Base-by-base conservation (phyloP, 2,888 invertebrate genomes). In the Amblyjoppa proteus region DNA sequence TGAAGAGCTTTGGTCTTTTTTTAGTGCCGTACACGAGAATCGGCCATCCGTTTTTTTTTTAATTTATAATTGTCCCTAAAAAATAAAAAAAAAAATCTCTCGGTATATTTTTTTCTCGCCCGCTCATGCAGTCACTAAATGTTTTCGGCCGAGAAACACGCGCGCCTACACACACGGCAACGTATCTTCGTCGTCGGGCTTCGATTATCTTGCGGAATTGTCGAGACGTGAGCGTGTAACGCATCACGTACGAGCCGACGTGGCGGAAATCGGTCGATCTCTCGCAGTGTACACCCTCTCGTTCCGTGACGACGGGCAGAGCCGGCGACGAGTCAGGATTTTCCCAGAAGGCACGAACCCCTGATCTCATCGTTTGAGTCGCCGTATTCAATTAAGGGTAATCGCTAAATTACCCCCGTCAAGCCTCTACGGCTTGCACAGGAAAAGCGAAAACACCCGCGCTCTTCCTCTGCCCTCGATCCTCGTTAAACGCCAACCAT, bases 341-440 rank as follows among this genome's bases (percentile, higher is more conserved):
- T 85, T 88, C 84, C 87, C 88, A 83, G 86, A 88, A 88, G 86
- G 85, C 89, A 89, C 88, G 89, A 89, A 76, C 53, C 41, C 68
- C 75, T 83, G 75, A 69, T 82, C 83, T 83, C 83, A 76, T 87
- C 88, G 84, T 87, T 91, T 91, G 91, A 91, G 91, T 91, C 91
- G 90, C 90, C 90, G 90, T 90, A 92, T 92, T 92, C 92, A 92
- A 93, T 93, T 92, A 93, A 91, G 92, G 91, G 90, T 93, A 93
- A 93, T 93, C 92, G 90, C 91, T 91, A 92, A 92, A 93, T 92
- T 92, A 91, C 90, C 88, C 88, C 83, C 78, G 51, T 75, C 83
- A 74, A 81, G 81, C 80, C 84, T 77, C 81, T 74, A 70, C 84
- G 81, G 81, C 79, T 81, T 86, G 73, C 66, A 51, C 66, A 77